These are phyloP conservation scores for Macaca mulatta DNA, from an alignment of 2,113 vertebrate species.

Conservation along the genomic window DNA sequence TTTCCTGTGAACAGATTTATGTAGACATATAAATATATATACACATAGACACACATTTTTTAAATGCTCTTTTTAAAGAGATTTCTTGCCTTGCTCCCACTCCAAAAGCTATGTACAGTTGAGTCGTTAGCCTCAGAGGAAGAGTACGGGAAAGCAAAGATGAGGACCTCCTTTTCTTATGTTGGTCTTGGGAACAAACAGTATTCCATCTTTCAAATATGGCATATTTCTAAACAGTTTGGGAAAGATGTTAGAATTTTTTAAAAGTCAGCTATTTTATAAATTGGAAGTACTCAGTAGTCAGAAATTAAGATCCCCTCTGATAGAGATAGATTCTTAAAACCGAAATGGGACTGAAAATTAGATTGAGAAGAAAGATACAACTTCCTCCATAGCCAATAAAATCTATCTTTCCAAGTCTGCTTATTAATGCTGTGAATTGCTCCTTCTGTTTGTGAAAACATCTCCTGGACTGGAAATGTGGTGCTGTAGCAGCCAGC, in stretches of 20 bases:
- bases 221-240: neutral
- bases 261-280: neutral
- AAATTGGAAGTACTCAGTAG: slow-evolving; percentile 3
- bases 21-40: neutral
- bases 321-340: neutral
- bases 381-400: neutral
- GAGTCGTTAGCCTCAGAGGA: neutral
- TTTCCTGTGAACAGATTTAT: slow-evolving; percentile 35
- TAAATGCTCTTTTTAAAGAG: neutral
- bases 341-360: neutral
- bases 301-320: slow-evolving; percentile 11
- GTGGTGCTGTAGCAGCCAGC: neutral
- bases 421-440: neutral
- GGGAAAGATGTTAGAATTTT: neutral
- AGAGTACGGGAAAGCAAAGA: neutral
- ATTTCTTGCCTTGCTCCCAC: neutral
- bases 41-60: neutral
- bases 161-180: slow-evolving; percentile 10
- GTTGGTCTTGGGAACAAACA: neutral
- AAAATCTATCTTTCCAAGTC: neutral
- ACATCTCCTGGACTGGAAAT: neutral
- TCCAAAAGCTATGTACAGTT: neutral
- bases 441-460: neutral
- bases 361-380: neutral
- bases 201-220: slow-evolving; percentile 15